Percentiles rank a stretch among this genome's conserved stretches.
These are phyloP conservation scores for Aporophyla lueneburgensis DNA, from an alignment of 2,888 invertebrate species.

Conservation along the genomic window DNA sequence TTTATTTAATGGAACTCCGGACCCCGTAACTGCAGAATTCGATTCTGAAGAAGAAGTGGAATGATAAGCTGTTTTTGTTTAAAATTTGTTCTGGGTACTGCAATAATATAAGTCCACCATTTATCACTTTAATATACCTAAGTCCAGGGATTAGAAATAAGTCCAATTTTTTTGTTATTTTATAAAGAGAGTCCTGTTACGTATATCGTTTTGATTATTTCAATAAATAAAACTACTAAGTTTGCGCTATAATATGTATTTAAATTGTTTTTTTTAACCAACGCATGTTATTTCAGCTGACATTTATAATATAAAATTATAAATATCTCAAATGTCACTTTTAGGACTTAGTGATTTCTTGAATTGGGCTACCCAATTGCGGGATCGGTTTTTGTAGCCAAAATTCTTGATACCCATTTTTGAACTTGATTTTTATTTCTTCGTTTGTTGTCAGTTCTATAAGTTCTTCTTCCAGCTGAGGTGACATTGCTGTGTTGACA, in stretches of 20 bases:
- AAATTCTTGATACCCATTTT: too few species aligned
- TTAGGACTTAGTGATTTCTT: too few species aligned
- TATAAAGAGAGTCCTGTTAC: background rate
- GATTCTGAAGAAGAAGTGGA: constrained; percentile 18
- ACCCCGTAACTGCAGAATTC: constrained; percentile 10
- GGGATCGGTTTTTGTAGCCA: too few species aligned
- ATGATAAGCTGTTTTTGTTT: constrained; percentile 8
- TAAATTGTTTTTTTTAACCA: constrained; percentile 2
- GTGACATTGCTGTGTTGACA: too few species aligned
- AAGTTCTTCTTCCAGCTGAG: too few species aligned
- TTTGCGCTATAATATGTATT: background rate
- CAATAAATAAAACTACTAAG: background rate
- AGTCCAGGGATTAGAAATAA: constrained; percentile 4
- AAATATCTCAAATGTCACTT: background rate
- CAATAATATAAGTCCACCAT: constrained; percentile 8
- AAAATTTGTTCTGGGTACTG: constrained; percentile 8
- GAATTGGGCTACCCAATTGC: too few species aligned
- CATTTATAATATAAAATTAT: background rate
- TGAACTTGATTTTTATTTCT: too few species aligned
- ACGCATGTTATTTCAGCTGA: background rate
- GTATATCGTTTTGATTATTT: background rate
- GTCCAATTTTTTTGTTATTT: background rate
- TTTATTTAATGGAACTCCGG: too few species aligned
- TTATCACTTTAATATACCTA: background rate
- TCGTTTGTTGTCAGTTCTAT: too few species aligned